Conservation (phyloP, 2,113 vertebrate species). For the Leucopsar rothschildi region DNA sequence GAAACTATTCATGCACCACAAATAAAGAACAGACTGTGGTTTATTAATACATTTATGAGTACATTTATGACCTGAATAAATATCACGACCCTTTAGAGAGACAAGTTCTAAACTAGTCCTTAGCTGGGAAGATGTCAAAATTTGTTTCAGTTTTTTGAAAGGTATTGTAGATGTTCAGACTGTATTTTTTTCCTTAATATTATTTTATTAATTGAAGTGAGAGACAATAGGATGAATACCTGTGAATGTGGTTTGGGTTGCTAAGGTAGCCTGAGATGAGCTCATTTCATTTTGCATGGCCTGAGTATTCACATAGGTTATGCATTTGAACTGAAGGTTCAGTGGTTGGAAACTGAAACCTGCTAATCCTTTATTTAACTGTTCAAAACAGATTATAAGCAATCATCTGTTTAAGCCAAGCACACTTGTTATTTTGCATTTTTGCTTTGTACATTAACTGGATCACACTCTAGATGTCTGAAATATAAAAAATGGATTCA, state of each 20-base stretch:
- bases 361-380: background rate
- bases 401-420: background rate
- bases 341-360: background rate
- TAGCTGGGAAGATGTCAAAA: background rate
- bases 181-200: background rate
- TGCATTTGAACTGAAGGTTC: background rate
- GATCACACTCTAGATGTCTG: background rate
- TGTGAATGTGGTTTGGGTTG: background rate
- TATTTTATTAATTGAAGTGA: background rate
- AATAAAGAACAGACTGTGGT: background rate
- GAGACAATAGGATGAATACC: background rate
- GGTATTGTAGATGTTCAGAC: accelerated
- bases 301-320: background rate
- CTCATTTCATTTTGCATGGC: background rate
- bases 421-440: background rate
- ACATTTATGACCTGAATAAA: background rate
- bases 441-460: background rate
- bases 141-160: background rate
- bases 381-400: background rate
- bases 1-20: background rate
- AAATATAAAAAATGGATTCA: background rate
- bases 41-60: background rate
- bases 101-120: background rate
- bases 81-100: background rate
- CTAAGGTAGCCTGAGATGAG: background rate